phyloP scores from a whole-genome alignment of 2,113 vertebrate species.

The Drymodes brunneopygia region DNA sequence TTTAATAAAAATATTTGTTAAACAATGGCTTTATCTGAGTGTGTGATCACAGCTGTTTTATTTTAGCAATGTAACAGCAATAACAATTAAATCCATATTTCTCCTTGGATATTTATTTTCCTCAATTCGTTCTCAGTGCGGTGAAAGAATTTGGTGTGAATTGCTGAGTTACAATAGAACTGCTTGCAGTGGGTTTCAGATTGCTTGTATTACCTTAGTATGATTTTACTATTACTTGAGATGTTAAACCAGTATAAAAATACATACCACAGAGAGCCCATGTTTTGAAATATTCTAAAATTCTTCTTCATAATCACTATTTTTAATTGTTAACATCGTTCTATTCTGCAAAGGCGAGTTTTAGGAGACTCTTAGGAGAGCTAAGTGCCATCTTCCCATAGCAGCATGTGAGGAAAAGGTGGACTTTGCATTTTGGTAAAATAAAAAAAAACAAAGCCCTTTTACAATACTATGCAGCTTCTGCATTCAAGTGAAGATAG shows the following conservation, averaged over 20 bases:
- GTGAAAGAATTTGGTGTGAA: slow-evolving; percentile 72
- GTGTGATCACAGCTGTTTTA: slow-evolving; percentile 79
- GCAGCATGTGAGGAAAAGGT: background rate
- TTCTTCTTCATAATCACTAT: background rate
- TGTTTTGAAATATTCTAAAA: background rate
- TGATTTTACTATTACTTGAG: background rate
- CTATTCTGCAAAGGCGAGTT: background rate
- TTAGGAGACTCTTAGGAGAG: background rate
- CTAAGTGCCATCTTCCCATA: background rate
- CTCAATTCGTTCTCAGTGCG: slow-evolving; percentile 53
- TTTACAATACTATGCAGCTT: background rate
- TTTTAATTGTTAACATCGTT: background rate
- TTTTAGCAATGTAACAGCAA: slow-evolving; percentile 70
- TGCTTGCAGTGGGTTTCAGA: background rate
- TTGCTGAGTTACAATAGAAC: slow-evolving; percentile 34
- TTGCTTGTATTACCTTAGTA: slow-evolving; percentile 9
- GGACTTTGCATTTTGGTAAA: background rate
- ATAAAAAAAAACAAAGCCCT: background rate
- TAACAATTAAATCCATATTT: slow-evolving; percentile 76
- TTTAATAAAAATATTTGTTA: slow-evolving; percentile 72
- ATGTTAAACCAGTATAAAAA: background rate
- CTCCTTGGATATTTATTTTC: slow-evolving; percentile 75
- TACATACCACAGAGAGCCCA: background rate
- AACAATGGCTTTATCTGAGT: slow-evolving; percentile 72
- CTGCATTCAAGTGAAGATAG: background rate